A percentile compares a stretch with the other conserved stretches of the same genome.
phyloP scores from a whole-genome alignment of 2,113 vertebrate genomes.

The Grallaria varia region DNA sequence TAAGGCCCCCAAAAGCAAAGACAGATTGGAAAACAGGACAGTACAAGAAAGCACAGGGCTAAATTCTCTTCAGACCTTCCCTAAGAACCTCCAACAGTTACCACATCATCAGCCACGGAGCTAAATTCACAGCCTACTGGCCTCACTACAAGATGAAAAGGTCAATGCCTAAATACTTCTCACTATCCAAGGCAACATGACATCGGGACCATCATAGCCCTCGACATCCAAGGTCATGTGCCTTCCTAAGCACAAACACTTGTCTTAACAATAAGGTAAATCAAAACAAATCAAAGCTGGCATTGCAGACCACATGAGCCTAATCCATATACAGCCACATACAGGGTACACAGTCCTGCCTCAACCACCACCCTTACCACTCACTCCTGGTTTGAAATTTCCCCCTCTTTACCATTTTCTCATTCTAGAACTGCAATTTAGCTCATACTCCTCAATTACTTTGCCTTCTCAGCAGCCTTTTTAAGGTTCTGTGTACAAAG shows the following conservation, averaged over 20 bases:
- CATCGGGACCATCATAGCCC: neutral
- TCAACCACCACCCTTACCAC: neutral
- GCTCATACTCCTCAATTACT: neutral
- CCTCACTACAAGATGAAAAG: neutral
- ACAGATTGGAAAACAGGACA: neutral
- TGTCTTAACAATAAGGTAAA: neutral
- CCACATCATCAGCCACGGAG: neutral
- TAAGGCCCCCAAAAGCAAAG: neutral
- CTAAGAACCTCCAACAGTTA: neutral
- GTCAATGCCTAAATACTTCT: neutral
- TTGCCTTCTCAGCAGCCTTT: neutral
- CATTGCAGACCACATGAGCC: neutral
- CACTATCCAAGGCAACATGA: neutral
- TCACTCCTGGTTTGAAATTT: neutral
- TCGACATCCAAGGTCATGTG: neutral
- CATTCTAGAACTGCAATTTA: neutral
- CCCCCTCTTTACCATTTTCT: neutral
- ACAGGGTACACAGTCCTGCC: neutral
- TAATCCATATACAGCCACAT: accelerated
- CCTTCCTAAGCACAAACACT: neutral
- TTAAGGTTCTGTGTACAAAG: neutral
- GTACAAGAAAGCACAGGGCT: neutral
- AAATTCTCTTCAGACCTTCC: neutral
- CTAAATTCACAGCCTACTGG: neutral
- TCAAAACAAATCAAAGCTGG: neutral